A percentile compares a stretch with the other conserved stretches of the same genome.
phyloP scores from a whole-genome alignment of 2,113 vertebrate species.

The Shinisaurus crocodilurus region DNA sequence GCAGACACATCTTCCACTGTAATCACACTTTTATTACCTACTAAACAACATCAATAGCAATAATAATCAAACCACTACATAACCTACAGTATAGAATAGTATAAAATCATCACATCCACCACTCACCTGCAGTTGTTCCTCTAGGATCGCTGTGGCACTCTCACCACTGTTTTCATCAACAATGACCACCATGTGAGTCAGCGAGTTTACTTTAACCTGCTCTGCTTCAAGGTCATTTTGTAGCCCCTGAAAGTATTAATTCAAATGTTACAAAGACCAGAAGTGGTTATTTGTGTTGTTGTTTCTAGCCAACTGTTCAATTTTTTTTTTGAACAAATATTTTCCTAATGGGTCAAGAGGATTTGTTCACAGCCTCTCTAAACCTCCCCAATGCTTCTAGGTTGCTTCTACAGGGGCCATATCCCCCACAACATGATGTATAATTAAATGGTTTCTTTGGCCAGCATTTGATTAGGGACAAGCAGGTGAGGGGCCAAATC shows the following conservation, averaged over 20 bases:
- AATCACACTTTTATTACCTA: not conserved
- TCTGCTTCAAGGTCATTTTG: conserved; percentile 94
- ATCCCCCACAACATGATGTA: not conserved
- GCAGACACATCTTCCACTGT: no score
- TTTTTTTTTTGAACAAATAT: not conserved
- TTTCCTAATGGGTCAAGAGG: not conserved
- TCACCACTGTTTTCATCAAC: conserved; percentile 96
- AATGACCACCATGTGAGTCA: conserved; percentile 98
- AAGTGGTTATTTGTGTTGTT: not conserved
- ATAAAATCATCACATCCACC: not conserved
- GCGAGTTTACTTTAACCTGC: conserved; percentile 97
- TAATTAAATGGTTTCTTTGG: not conserved
- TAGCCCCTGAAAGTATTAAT: conserved; percentile 78
- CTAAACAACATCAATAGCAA: not conserved
- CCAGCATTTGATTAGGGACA: not conserved
- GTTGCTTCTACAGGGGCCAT: not conserved
- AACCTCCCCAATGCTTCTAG: not conserved
- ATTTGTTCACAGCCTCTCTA: not conserved
- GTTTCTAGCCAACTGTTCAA: not conserved
- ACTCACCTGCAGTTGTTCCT: conserved; percentile 93
- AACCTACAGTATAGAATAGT: not conserved
- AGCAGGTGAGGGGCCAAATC: not conserved
- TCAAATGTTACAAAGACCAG: not conserved
- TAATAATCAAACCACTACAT: not conserved
- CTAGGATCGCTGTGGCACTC: conserved; percentile 88